A percentile compares a stretch with the other conserved stretches of the same genome.
phyloP scores from a whole-genome alignment of 2,888 invertebrate genomes.

The Drosophila paramelanica region DNA sequence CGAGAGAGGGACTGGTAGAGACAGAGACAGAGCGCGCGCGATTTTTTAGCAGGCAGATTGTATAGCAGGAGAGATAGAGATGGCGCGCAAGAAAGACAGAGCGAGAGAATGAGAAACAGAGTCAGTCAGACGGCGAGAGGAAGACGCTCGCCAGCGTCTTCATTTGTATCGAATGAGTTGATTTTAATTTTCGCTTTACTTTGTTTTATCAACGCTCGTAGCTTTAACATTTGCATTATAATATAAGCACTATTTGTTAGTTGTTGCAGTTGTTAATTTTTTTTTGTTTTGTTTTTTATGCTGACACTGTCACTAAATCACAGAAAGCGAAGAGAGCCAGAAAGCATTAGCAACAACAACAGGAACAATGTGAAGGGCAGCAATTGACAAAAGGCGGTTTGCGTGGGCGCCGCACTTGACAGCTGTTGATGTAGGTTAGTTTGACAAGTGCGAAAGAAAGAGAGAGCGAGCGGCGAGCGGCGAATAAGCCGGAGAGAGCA shows the following conservation, averaged over 20 bases:
- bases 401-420: conserved; percentile 62
- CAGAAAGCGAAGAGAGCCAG: not conserved
- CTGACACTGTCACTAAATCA: conserved; percentile 13
- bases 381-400: conserved; percentile 34
- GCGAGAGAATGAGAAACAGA: conserved; percentile 43
- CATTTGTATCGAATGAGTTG: conserved; percentile 51
- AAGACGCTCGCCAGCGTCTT: conserved; percentile 73
- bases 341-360: conserved; percentile 11
- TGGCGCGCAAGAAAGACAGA: conserved; percentile 22
- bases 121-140: conserved; percentile 65
- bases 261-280: conserved; percentile 2
- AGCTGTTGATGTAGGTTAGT: conserved; percentile 84
- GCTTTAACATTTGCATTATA: conserved; percentile 29
- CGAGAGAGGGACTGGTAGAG: conserved; percentile 15
- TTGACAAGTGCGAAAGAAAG: conserved; percentile 38
- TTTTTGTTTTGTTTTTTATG: not conserved
- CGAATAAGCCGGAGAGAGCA: conserved; percentile 2
- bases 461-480: conserved; percentile 11
- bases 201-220: conserved; percentile 6
- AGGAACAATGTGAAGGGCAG: conserved; percentile 33
- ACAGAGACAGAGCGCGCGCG: conserved; percentile 31
- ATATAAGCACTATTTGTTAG: conserved; percentile 1
- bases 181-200: conserved; percentile 34
- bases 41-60: conserved; percentile 22
- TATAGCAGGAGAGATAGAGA: conserved; percentile 22